Base-by-base conservation (phyloP, 2,888 invertebrate species). In the Leucoma salicis region DNA sequence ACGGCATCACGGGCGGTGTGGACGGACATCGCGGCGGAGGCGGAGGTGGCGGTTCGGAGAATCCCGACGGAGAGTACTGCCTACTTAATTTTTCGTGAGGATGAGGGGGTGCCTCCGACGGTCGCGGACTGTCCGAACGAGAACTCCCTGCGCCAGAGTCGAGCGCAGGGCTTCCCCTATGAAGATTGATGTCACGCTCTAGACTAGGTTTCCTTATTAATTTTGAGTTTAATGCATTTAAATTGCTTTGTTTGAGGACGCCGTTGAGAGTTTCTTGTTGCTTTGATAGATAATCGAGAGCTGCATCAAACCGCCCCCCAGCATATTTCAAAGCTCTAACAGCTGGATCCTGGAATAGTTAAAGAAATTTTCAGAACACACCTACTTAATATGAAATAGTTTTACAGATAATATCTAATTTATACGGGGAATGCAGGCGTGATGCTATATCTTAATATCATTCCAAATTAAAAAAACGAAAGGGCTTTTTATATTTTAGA, bases 141-240 rank as follows among this genome's bases (percentile, higher is more conserved):
- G 96, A 96, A 71, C 96, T 96, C 35, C 96, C 96, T 10, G 96
- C 96, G 12, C 96, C 96, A 39, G 95, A 96, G 73, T 96, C 96
- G 46, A 96, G 86, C 13, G 96, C 96, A 6, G 97, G 97, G 74
- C 96, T 96, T 36, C 95, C 95, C 48, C 96, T 92, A 59, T 94
- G 93, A 13, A 94, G 82, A 54, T 92, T 93, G 44, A 95, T 84
- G 76, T 96, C 96, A 35, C 96, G 92, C 83, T 97, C 97, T 55
- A 97, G 92, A 81, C 96, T 97, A 27, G 96, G 96, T 75, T 97
- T 97, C 37, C 97, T 92, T 54, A 94, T 96, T 34, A 97, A 90
- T 80, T 96, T 96, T 46, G 93, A 92, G 63, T 91, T 90, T 46
- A 93, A 82, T 37, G 92, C 91, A 52, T 90, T 90, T 50, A 93